These are phyloP conservation scores for Vanessa atalanta DNA, from an alignment of 1,140 invertebrate species.

Conservation along the genomic window DNA sequence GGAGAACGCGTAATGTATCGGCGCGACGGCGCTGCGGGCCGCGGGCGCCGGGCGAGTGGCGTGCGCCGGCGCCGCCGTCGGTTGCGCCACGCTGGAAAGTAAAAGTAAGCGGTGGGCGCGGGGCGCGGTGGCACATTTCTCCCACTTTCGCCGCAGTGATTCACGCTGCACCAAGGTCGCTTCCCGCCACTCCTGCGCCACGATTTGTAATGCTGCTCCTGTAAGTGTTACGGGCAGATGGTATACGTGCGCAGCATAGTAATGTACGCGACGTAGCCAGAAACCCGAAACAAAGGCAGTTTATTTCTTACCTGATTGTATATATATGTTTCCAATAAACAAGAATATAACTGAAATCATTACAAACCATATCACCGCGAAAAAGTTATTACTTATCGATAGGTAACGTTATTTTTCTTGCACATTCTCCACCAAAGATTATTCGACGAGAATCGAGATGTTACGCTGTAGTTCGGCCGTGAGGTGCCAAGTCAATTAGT, in stretches of 20 bases:
- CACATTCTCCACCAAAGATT: not conserved
- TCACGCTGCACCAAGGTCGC: conserved; percentile 71
- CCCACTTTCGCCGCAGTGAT: conserved; percentile 80
- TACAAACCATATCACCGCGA: not conserved
- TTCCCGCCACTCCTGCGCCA: conserved; percentile 62
- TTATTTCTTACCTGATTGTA: not conserved
- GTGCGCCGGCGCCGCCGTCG: conserved; percentile 66
- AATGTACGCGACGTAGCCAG: not conserved
- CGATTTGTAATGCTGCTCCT: conserved; percentile 21
- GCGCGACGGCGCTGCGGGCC: conserved; percentile 77
- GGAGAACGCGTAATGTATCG: conserved; percentile 52
- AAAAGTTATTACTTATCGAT: not conserved
- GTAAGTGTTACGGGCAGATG: conserved; percentile 25
- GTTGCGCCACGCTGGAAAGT: conserved; percentile 79
- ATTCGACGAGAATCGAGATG: conserved; percentile 7
- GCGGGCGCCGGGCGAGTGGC: conserved; percentile 77
- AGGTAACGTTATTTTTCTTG: not conserved
- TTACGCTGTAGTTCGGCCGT: conserved; percentile 33
- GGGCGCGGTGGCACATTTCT: conserved; percentile 75
- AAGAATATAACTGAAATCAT: not conserved
- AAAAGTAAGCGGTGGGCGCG: conserved; percentile 75
- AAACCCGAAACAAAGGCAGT: not conserved
- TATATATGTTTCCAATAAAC: not conserved
- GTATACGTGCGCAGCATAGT: not conserved
- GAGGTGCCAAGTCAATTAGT: conserved; percentile 40